Conservation (phyloP, 2,797 vertebrate genomes). For the Naso thynnoides region DNA sequence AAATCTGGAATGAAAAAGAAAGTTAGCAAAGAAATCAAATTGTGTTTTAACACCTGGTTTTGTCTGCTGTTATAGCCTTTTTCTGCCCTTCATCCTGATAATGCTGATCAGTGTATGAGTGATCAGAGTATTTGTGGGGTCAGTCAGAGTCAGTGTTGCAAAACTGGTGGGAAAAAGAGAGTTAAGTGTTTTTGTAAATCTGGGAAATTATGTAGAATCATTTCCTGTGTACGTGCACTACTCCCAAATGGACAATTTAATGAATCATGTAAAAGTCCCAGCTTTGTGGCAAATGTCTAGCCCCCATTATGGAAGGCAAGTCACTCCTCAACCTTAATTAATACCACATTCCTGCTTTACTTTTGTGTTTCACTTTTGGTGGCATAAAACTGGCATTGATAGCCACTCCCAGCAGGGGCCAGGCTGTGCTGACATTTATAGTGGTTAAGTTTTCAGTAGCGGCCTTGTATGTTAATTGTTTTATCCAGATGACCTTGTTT, state of each 20-base stretch:
- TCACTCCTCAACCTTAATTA: conserved; percentile 53
- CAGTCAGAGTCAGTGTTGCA: conserved; percentile 23
- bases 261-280: conserved; percentile 74
- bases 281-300: conserved; percentile 55
- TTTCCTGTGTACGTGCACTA: conserved; percentile 66
- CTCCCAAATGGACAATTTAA: conserved; percentile 67
- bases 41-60: conserved; percentile 1
- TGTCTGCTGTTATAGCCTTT: conserved; percentile 2
- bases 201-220: conserved; percentile 76
- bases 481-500: conserved; percentile 70
- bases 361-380: conserved; percentile 19
- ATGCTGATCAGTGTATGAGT: conserved; percentile 30
- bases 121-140: conserved; percentile 33
- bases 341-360: conserved; percentile 52
- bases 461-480: conserved; percentile 40
- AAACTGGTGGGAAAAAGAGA: conserved; percentile 54
- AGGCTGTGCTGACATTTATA: conserved; percentile 41
- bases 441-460: conserved; percentile 47
- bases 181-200: conserved; percentile 45
- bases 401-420: conserved; percentile 45
- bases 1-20: background rate
- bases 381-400: conserved; percentile 23
- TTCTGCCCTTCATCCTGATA: conserved; percentile 11
- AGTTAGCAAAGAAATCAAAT: background rate
- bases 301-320: conserved; percentile 33